Conservation (phyloP, 2,888 invertebrate genomes). For the Anticlea derivata region DNA sequence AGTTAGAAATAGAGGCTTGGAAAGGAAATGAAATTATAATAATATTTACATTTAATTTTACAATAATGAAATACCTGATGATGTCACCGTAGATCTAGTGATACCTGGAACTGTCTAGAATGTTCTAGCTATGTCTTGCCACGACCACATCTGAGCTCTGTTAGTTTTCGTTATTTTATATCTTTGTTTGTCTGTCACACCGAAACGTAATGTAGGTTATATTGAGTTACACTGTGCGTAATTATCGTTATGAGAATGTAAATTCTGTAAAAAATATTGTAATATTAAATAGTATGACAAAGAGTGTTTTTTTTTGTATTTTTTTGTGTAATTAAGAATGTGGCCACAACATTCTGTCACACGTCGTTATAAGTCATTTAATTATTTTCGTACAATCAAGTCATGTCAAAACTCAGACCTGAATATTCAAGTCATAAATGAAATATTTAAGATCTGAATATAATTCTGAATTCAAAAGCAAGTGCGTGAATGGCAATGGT, state of each 20-base stretch:
- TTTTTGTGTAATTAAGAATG: background rate
- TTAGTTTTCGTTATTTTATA: slow-evolving; percentile 57
- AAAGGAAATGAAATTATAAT: slow-evolving; percentile 45
- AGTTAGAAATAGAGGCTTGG: slow-evolving; percentile 71
- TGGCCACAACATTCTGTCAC: background rate
- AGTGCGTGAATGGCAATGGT: too few relatives aligned
- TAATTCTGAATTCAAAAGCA: too few relatives aligned
- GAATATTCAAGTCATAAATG: background rate
- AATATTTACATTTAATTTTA: slow-evolving; percentile 45
- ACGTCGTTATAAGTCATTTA: too few relatives aligned
- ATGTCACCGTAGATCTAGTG: slow-evolving; percentile 49
- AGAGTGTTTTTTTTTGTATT: background rate
- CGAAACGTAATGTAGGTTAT: slow-evolving; percentile 49
- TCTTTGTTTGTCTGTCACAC: slow-evolving; percentile 48
- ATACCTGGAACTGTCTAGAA: slow-evolving; percentile 43
- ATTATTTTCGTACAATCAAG: background rate
- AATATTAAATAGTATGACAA: too few relatives aligned
- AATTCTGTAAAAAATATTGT: slow-evolving; percentile 10
- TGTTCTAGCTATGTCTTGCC: slow-evolving; percentile 78
- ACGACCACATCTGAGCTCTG: slow-evolving; percentile 80
- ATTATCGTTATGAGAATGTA: background rate
- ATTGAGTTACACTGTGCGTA: slow-evolving; percentile 6
- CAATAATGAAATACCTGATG: slow-evolving; percentile 57
- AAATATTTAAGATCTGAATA: too few relatives aligned
- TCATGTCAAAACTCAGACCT: slow-evolving; percentile 14